Conservation (phyloP, 2,797 vertebrate species). For the Euthynnus affinis region DNA sequence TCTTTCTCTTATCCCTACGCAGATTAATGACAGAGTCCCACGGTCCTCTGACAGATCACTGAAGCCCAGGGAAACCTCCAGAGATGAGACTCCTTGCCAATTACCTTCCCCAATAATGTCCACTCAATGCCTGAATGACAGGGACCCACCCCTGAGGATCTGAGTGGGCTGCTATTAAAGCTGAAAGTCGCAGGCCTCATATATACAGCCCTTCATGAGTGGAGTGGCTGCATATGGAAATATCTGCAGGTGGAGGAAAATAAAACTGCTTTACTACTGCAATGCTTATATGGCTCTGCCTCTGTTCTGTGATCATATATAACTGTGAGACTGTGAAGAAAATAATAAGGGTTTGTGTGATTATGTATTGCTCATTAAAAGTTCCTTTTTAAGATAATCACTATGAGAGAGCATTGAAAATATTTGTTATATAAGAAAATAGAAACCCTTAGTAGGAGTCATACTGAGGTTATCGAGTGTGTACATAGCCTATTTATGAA, state of each 20-base stretch:
- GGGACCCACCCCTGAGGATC: constrained; percentile 67
- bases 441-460: background rate
- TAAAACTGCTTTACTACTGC: constrained; percentile 43
- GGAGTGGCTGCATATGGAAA: constrained; percentile 61
- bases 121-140: constrained; percentile 81
- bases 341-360: background rate
- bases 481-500: background rate
- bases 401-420: background rate
- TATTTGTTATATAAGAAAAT: background rate
- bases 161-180: constrained; percentile 69
- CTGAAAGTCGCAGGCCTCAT: constrained; percentile 51
- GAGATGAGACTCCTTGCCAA: constrained; percentile 83
- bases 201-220: constrained; percentile 24
- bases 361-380: background rate
- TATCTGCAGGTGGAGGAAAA: constrained; percentile 46
- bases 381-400: background rate
- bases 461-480: background rate
- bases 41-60: constrained; percentile 78
- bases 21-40: constrained; percentile 84
- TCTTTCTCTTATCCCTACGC: constrained; percentile 74
- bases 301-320: constrained; percentile 24
- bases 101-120: constrained; percentile 86
- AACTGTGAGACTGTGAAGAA: constrained; percentile 11
- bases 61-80: constrained; percentile 80
- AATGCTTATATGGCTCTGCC: constrained; percentile 18